Conservation (phyloP, 2,888 invertebrate species). For the Deroplatys truncata region DNA sequence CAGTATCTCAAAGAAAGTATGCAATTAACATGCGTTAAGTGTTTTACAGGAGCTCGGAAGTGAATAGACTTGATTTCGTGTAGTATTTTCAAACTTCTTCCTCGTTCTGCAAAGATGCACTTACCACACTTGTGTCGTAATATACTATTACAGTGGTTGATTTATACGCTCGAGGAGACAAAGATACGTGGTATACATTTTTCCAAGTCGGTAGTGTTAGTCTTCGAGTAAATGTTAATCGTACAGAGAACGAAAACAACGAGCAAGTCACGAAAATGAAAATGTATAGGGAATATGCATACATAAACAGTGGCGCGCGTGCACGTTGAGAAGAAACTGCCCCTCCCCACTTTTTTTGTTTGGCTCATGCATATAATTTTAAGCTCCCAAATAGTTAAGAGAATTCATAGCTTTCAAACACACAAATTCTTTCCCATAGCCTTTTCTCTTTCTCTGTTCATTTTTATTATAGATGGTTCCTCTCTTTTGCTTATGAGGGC, state of each 20-base stretch:
- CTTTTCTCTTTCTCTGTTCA: constrained; percentile 5
- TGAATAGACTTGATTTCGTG: too few relatives aligned
- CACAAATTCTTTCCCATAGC: constrained; percentile 8
- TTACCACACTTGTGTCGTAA: too few relatives aligned
- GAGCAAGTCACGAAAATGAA: background rate
- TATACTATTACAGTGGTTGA: too few relatives aligned
- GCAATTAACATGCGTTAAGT: too few relatives aligned
- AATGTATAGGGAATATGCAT: background rate
- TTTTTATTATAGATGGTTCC: constrained; percentile 19
- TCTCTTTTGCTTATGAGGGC: background rate
- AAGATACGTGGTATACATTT: too few relatives aligned
- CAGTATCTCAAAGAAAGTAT: too few relatives aligned
- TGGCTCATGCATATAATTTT: constrained; percentile 12
- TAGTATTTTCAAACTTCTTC: too few relatives aligned
- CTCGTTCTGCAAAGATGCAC: too few relatives aligned
- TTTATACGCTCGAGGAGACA: too few relatives aligned
- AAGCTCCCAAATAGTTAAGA: constrained; percentile 16
- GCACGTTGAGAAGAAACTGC: background rate
- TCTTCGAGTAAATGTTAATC: too few relatives aligned
- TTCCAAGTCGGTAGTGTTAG: too few relatives aligned
- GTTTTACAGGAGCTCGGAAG: too few relatives aligned
- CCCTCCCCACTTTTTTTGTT: background rate
- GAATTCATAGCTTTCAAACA: constrained; percentile 21
- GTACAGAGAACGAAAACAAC: background rate
- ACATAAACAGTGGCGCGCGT: background rate